A percentile compares a stretch with the other conserved stretches of the same genome.
Evolutionary conservation across 2,113 vertebrate genomes (phyloP).

Genomic region (Nettapus auritus): DNA sequence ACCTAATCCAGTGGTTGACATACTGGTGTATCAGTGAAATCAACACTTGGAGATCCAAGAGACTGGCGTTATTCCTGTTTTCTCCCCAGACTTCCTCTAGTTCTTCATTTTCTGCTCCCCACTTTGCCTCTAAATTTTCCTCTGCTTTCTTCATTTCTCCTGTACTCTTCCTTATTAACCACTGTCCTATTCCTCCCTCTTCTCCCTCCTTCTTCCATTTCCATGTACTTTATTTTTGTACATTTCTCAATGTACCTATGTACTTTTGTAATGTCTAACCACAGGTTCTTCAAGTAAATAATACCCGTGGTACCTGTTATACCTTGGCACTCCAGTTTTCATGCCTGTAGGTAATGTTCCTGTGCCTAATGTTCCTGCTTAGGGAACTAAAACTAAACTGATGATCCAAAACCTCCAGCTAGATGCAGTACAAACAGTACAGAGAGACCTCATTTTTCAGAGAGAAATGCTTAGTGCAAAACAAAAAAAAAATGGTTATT

Average conservation of each 20-base stretch:
- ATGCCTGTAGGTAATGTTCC: not conserved
- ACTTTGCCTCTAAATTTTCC: not conserved
- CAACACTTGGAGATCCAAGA: not conserved
- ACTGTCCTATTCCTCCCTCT: not conserved
- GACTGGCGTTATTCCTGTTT: not conserved
- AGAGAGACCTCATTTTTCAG: not conserved
- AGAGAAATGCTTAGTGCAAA: rapidly evolving
- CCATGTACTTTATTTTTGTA: not conserved
- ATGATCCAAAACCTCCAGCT: not conserved
- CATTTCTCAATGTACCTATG: not conserved
- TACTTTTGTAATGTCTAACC: not conserved
- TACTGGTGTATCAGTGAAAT: not conserved
- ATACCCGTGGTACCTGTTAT: not conserved
- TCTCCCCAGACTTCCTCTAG: not conserved
- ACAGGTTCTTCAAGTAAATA: not conserved
- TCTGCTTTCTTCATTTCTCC: not conserved
- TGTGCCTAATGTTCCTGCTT: not conserved
- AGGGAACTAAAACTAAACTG: not conserved
- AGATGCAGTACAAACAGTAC: not conserved
- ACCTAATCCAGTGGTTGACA: not conserved
- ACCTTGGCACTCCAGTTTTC: not conserved
- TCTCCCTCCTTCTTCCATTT: not conserved
- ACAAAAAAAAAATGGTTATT: not conserved
- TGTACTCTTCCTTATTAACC: not conserved
- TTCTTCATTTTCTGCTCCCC: not conserved